Conservation (phyloP, 2,888 invertebrate species). For the Plagodis dolabraria region DNA sequence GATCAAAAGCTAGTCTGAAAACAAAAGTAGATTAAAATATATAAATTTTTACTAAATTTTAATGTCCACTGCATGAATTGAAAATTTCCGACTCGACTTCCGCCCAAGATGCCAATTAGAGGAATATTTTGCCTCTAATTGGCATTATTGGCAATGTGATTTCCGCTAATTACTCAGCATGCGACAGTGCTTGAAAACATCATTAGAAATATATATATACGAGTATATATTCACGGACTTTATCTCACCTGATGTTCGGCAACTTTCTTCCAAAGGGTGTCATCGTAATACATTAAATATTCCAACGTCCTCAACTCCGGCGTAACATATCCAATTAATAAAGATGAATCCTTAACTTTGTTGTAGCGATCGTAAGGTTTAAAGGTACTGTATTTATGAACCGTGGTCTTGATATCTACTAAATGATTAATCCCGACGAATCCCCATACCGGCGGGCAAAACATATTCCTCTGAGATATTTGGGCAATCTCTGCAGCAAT, state of each 20-base stretch:
- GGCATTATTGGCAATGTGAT: no score
- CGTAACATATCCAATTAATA: slow-evolving; percentile 77
- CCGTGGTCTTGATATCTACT: slow-evolving; percentile 81
- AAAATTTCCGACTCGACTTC: no score
- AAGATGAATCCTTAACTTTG: slow-evolving; percentile 75
- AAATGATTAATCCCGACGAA: slow-evolving; percentile 84
- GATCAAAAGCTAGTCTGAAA: no score
- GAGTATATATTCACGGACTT: no score
- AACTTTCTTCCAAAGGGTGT: slow-evolving; percentile 64
- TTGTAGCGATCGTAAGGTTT: slow-evolving; percentile 78
- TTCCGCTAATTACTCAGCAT: no score
- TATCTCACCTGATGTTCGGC: slow-evolving; percentile 61
- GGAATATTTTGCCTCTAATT: no score
- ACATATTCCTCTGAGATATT: slow-evolving; percentile 76
- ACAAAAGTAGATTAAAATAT: no score
- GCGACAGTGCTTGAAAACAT: no score
- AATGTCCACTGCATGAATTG: no score
- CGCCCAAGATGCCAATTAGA: no score
- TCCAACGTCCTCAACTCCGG: slow-evolving; percentile 82
- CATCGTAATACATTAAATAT: slow-evolving; percentile 75
- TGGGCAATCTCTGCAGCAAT: slow-evolving; percentile 71
- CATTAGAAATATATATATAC: no score
- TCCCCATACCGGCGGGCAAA: slow-evolving; percentile 87
- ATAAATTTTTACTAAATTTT: no score
- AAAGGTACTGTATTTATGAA: slow-evolving; percentile 80